phyloP scores from a whole-genome alignment of 2,113 vertebrate genomes.

The Gila orcuttii region DNA sequence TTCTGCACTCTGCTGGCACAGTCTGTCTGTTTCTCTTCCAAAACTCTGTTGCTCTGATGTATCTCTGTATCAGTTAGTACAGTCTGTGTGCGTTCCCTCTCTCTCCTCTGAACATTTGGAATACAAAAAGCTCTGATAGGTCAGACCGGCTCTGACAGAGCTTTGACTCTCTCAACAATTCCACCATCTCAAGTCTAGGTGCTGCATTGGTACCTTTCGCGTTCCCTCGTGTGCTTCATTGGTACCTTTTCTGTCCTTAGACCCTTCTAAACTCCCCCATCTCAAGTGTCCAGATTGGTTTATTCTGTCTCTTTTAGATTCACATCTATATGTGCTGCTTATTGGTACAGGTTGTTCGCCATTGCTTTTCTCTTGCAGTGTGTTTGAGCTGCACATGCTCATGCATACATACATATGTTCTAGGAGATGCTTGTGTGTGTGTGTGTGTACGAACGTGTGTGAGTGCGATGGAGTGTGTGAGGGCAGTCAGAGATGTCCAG shows the following conservation, averaged over 20 bases:
- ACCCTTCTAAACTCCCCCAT: constrained; percentile 44
- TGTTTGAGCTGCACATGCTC: constrained; percentile 51
- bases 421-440: constrained; percentile 58
- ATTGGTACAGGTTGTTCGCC: constrained; percentile 28
- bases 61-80: constrained; percentile 17
- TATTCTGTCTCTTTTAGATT: constrained; percentile 50
- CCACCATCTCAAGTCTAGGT: not conserved
- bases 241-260: not conserved
- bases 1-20: constrained; percentile 36
- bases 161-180: not conserved
- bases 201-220: not conserved
- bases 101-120: not conserved
- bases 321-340: constrained; percentile 6
- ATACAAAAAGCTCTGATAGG: not conserved
- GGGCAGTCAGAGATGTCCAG: constrained; percentile 69
- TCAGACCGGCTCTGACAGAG: not conserved
- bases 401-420: constrained; percentile 61
- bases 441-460: constrained; percentile 31
- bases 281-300: constrained; percentile 65
- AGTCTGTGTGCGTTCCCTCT: not conserved
- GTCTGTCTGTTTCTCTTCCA: constrained; percentile 56
- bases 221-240: no score
- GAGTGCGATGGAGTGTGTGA: constrained; percentile 64
- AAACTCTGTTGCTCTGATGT: constrained; percentile 24
- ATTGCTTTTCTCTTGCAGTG: constrained; percentile 46